These are phyloP conservation scores for Fukomys damarensis DNA, from an alignment of 2,113 vertebrate genomes.

Conservation along the genomic window DNA sequence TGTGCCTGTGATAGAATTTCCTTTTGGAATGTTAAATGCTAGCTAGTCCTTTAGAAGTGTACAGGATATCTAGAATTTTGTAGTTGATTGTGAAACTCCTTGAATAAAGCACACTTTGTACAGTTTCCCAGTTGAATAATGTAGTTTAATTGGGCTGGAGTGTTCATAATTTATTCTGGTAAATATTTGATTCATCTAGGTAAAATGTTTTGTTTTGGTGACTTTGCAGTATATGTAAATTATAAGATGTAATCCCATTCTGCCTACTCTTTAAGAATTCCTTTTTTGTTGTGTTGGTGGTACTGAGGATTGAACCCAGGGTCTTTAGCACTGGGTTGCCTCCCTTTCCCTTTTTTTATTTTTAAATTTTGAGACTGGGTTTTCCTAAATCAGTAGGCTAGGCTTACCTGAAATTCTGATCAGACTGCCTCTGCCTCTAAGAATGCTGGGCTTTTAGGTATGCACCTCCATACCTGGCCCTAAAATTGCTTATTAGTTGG, in stretches of 20 bases:
- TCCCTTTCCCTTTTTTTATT: background rate
- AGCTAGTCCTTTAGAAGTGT: background rate
- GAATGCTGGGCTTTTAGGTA: background rate
- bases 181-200: background rate
- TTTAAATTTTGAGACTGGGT: background rate
- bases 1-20: background rate
- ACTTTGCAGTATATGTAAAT: background rate
- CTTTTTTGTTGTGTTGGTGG: background rate
- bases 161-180: slow-evolving; percentile 6
- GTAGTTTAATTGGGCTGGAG: background rate
- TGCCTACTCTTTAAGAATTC: slow-evolving; percentile 1
- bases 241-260: background rate
- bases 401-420: background rate
- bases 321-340: background rate
- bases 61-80: slow-evolving; percentile 16
- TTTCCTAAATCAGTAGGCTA: background rate
- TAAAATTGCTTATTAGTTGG: slow-evolving; percentile 53
- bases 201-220: slow-evolving; percentile 16
- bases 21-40: background rate
- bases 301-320: background rate
- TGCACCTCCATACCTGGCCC: background rate
- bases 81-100: slow-evolving; percentile 21
- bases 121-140: background rate
- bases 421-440: background rate
- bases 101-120: slow-evolving; percentile 26